A percentile compares a stretch with the other conserved stretches of the same genome.
Conservation (phyloP, 2,888 invertebrate genomes). For the Chrysodeixis includens region DNA sequence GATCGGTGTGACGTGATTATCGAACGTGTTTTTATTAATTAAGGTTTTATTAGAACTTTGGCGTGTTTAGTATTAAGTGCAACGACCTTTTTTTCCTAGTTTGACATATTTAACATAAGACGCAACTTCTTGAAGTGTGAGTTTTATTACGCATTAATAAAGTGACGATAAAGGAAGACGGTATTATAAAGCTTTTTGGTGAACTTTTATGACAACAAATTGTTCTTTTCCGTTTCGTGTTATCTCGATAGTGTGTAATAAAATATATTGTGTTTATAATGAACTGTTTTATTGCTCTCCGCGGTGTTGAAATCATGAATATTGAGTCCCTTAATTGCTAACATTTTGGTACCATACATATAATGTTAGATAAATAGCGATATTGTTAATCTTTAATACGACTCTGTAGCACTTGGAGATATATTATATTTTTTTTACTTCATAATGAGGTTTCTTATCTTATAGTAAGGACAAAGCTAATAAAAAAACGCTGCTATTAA, state of each 20-base stretch:
- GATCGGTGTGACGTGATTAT: conserved; percentile 60
- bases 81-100: conserved; percentile 50
- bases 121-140: conserved; percentile 29
- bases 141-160: background rate
- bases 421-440: background rate
- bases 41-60: conserved; percentile 37
- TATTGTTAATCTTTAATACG: background rate
- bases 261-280: background rate
- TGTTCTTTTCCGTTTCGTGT: background rate
- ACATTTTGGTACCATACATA: background rate
- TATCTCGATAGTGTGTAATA: background rate
- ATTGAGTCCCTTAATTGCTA: background rate
- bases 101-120: conserved; percentile 25
- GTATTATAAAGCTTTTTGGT: background rate
- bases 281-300: background rate
- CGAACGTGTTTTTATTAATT: conserved; percentile 44
- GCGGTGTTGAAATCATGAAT: background rate
- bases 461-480: too few relatives aligned
- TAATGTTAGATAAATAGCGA: background rate
- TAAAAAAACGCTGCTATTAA: too few relatives aligned
- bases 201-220: background rate
- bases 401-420: background rate
- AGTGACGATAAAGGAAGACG: background rate
- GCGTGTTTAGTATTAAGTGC: conserved; percentile 44
- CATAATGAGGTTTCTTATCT: too few relatives aligned